phyloP scores from a whole-genome alignment of 2,797 vertebrate genomes.

The Fratercula arctica region DNA sequence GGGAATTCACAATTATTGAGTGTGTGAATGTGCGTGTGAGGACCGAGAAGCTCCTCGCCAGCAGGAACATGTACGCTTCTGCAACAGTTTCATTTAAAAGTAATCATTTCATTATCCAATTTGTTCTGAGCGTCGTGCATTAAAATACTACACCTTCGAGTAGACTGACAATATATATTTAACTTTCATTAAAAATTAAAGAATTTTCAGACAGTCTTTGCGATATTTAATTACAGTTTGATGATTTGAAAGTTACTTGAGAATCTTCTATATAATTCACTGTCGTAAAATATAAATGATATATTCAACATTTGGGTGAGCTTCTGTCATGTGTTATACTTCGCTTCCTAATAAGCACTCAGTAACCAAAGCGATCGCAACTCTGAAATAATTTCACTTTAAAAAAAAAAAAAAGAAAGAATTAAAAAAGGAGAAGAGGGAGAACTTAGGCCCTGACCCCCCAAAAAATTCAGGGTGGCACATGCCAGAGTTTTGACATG shows the following conservation, averaged over 20 bases:
- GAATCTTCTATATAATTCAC: constrained; percentile 67
- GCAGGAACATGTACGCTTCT: constrained; percentile 48
- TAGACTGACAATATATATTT: constrained; percentile 65
- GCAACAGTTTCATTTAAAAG: constrained; percentile 64
- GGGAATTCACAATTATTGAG: constrained; percentile 49
- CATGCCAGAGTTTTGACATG: neutral
- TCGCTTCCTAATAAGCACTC: constrained; percentile 39
- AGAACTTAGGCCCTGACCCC: neutral
- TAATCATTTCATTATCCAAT: constrained; percentile 69
- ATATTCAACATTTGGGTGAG: constrained; percentile 58
- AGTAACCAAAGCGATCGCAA: neutral
- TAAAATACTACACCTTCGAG: constrained; percentile 67
- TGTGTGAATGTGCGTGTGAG: constrained; percentile 19
- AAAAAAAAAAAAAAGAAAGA: neutral
- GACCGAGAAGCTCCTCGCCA: constrained; percentile 19
- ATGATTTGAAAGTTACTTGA: constrained; percentile 68
- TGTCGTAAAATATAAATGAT: constrained; percentile 67
- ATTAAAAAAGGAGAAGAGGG: neutral
- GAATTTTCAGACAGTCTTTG: constrained; percentile 67
- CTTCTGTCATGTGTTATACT: constrained; percentile 36
- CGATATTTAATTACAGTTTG: constrained; percentile 73
- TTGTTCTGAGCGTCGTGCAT: constrained; percentile 60
- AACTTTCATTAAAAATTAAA: constrained; percentile 71
- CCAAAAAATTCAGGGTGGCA: neutral
- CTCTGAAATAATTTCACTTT: constrained; percentile 46